Evolutionary conservation across 2,797 vertebrate species (phyloP), one percentile per base, ranked within the genome.

Genomic region (Spatula clypeata): DNA sequence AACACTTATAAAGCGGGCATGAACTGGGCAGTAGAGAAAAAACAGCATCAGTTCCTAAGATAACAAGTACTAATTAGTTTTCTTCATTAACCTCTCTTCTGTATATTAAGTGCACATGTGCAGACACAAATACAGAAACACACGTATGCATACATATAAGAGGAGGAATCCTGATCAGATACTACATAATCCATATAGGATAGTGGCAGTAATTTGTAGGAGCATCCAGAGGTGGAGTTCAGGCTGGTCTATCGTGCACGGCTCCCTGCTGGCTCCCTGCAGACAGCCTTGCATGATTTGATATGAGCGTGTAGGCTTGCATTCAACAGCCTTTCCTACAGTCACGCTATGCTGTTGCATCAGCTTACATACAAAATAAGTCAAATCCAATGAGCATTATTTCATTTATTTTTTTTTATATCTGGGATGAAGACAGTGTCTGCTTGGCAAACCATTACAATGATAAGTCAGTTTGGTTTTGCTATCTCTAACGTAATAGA

Each of bases 401-500:
- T 42, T 88, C 4, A 3, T 66, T 24, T 65, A 14, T 40, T 45
- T 47, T 47, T 72, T 47, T 74, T 88, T 23, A 5, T 44, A 34
- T 87, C 65, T 74, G 40, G 44, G 23, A 64, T 87, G 54, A 64
- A 94, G 65, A 54, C 23, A 74, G 57, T 40, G 40, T 62, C 72
- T 94, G 54, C 82, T 58, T 96, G 81, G 87, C 79, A 90, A 95
- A 60, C 0, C 6, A 51, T 77, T 86, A 47, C 38, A 71, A 38
- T 0, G 38, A 72, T 96, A 92, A 86, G 69, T 58, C 86, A 92
- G 72, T 83, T 93, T 91, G 70, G 49, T 51, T 86, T 93, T 83
- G 76, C 91, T 95, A 81, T 95, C 96, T 96, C 69, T 91, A 94
- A 86, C 0, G 0, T 88, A 95, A 91, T 61, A 69, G 65, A 96